Evolutionary conservation across 1,140 invertebrate genomes (phyloP).

Genomic region (Drosophila arizonae): DNA sequence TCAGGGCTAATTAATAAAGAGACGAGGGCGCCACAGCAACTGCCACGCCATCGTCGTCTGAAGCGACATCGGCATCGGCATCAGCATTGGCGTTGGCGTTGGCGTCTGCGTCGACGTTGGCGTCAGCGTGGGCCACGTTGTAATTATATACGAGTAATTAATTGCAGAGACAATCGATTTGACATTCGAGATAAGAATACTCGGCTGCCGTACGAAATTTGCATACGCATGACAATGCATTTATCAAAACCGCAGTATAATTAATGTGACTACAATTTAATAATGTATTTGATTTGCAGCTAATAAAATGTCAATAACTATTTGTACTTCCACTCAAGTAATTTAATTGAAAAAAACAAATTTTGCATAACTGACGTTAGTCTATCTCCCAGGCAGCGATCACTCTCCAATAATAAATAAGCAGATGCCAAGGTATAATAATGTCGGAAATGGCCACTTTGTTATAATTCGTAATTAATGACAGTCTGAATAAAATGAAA

Average conservation of each 20-base stretch:
- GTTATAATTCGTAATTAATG: constrained; percentile 22
- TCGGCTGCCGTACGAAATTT: constrained; percentile 60
- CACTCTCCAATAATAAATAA: background rate
- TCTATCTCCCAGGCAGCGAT: background rate
- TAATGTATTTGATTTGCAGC: constrained; percentile 28
- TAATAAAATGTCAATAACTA: constrained; percentile 37
- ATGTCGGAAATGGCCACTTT: constrained; percentile 31
- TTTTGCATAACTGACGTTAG: too few species aligned
- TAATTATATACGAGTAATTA: constrained; percentile 82
- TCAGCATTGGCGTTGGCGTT: constrained; percentile 4
- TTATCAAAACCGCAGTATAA: constrained; percentile 60
- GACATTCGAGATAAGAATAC: constrained; percentile 73
- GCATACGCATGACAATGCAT: constrained; percentile 53
- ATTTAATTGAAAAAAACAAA: too few species aligned
- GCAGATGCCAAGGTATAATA: background rate
- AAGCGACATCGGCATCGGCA: background rate
- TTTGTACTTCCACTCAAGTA: too few species aligned
- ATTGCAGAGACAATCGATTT: constrained; percentile 82
- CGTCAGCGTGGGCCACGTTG: constrained; percentile 68
- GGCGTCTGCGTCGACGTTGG: constrained; percentile 26
- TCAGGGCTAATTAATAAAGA: constrained; percentile 81
- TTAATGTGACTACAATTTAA: constrained; percentile 52
- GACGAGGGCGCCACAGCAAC: constrained; percentile 43
- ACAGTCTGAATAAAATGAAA: constrained; percentile 20
- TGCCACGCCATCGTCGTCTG: constrained; percentile 15